Base-by-base conservation (phyloP, 2,797 vertebrate species). In the Kryptopterus vitreolus region DNA sequence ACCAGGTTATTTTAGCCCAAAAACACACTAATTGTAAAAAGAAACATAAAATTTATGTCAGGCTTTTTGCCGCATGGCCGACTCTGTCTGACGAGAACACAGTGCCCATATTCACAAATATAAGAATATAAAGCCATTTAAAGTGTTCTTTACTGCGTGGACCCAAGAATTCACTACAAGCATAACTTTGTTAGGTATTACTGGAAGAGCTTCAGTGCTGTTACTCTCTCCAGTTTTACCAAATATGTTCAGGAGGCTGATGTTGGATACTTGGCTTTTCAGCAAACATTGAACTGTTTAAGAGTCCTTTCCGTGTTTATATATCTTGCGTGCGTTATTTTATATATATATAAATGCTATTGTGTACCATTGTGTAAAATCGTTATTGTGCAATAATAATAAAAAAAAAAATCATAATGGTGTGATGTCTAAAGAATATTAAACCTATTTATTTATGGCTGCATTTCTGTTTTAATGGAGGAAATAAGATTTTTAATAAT, bases 401-500 rank as follows among this genome's bases (percentile, higher is more conserved):
- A 72, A 72, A 13, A 31, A 53, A 55, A 16, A 59, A 9, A 2
- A 43, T 57, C 12, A 53, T 52, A 15, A 31, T 20, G 16, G 24
- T 48, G 13, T 10, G 12, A 9, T 26, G 33, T 58, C n/a, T 18
- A 57, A 74, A 73, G 20, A 18, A 35, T 50, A n/a, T 24, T 8
- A 29, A 11, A 35, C 38, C 46, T 26, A 38, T 61, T 35, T 24
- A 24, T 18, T 18, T 71, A 61, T 65, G 59, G 63, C 72, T 29
- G 53, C 61, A 77, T 35, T 48, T 52, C n/a, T 53, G 10, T 15
- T 58, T 58, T 75, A 53, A 78, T 20, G 43, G 29, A 69, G 38
- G 24, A 79, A 74, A 58, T 68, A 78, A 31, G 16, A 75, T 75
- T 75, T 82, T 79, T 53, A 69, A 68, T 79, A 82, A 59, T 75